A percentile compares a stretch with the other conserved stretches of the same genome.
These are phyloP conservation scores for Tipula confusa DNA, from an alignment of 2,888 invertebrate genomes.

Conservation along the genomic window DNA sequence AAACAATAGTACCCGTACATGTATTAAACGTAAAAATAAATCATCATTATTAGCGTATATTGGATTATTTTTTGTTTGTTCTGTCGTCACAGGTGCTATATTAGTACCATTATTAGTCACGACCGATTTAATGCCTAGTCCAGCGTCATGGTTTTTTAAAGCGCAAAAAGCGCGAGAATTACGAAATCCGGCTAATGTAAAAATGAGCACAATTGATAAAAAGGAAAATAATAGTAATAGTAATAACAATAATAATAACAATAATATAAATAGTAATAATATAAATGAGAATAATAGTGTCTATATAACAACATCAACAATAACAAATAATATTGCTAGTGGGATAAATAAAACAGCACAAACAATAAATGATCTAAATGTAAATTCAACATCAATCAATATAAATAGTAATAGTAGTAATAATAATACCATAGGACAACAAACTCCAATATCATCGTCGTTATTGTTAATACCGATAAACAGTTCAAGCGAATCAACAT, in stretches of 20 bases:
- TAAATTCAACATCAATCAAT: constrained; percentile 28
- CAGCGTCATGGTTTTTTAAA: constrained; percentile 47
- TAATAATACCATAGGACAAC: neutral
- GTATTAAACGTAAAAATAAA: constrained; percentile 39
- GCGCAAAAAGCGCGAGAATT: constrained; percentile 41
- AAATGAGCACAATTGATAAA: neutral
- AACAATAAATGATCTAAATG: neutral
- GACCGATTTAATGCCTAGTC: constrained; percentile 47
- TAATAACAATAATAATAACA: constrained; percentile 4
- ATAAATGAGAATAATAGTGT: constrained; percentile 28
- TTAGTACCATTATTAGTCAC: constrained; percentile 48
- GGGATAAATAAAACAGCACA: neutral
- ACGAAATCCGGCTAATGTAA: constrained; percentile 33
- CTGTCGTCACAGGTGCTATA: constrained; percentile 48
- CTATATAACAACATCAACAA: neutral
- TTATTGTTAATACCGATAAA: neutral
- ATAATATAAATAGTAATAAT: constrained; percentile 29
- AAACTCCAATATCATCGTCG: neutral
- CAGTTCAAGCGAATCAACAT: neutral
- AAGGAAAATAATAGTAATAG: neutral
- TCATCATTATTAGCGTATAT: constrained; percentile 48
- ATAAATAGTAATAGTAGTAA: constrained; percentile 27
- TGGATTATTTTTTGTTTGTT: constrained; percentile 47
- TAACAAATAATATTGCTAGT: neutral
- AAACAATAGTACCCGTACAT: neutral